phyloP scores from a whole-genome alignment of 2,797 vertebrate genomes.

The Macroramphosus scolopax region DNA sequence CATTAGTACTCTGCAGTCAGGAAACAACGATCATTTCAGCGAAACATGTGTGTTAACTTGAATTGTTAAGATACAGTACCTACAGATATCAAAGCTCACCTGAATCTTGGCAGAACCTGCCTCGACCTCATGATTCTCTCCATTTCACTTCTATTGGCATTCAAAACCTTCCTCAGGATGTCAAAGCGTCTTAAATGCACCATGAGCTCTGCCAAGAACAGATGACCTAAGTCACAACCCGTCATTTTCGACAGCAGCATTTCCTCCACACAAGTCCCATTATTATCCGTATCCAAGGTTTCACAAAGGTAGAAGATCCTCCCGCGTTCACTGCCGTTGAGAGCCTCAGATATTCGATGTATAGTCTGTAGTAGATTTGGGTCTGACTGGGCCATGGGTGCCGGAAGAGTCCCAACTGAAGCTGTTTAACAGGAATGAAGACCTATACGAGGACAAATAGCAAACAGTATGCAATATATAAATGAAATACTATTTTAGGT shows the following conservation, averaged over 20 bases:
- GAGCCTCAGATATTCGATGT: conserved; percentile 77
- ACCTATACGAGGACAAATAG: too few relatives aligned
- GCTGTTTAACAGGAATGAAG: too few relatives aligned
- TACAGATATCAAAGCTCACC: conserved; percentile 63
- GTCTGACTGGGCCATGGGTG: conserved; percentile 26
- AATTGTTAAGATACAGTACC: neutral
- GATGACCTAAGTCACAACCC: conserved; percentile 30
- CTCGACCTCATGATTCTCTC: conserved; percentile 66
- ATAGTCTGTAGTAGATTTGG: conserved; percentile 51
- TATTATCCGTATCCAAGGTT: conserved; percentile 58
- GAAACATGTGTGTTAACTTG: neutral
- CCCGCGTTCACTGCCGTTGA: conserved; percentile 80
- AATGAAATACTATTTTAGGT: too few relatives aligned
- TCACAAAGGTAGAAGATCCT: conserved; percentile 81
- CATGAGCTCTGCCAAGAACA: conserved; percentile 79
- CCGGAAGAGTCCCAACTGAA: neutral
- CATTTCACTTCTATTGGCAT: conserved; percentile 64
- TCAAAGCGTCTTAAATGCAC: conserved; percentile 83
- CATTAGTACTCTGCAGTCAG: conserved; percentile 83
- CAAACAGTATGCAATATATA: too few relatives aligned
- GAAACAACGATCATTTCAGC: neutral
- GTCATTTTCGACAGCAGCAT: conserved; percentile 69
- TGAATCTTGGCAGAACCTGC: conserved; percentile 80
- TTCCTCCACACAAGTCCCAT: conserved; percentile 57
- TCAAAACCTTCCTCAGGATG: conserved; percentile 77